A percentile compares a stretch with the other conserved stretches of the same genome.
These are phyloP conservation scores for Cricetomys ansorgei DNA, from an alignment of 2,113 vertebrate species.

Conservation along the genomic window DNA sequence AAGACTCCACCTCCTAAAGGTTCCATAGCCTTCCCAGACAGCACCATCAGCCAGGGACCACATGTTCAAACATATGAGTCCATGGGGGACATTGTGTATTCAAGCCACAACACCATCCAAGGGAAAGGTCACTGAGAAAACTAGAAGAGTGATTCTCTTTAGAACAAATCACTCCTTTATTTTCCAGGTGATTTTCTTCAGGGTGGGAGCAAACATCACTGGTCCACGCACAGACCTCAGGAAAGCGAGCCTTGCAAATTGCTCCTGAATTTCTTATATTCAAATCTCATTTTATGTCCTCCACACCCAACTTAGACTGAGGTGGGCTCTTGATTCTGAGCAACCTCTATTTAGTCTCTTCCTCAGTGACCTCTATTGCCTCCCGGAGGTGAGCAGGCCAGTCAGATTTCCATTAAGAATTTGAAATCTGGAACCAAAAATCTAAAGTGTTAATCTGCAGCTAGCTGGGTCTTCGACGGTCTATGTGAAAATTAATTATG, in stretches of 20 bases:
- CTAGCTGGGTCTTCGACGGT: not conserved
- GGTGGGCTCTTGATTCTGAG: not conserved
- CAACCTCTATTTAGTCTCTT: not conserved
- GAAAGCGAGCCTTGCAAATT: not conserved
- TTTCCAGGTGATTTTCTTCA: not conserved
- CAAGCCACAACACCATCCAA: not conserved
- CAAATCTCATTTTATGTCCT: not conserved
- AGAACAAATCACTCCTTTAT: not conserved
- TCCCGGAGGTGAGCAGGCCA: not conserved
- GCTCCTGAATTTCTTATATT: not conserved
- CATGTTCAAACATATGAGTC: too few species aligned
- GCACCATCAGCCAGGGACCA: too few species aligned
- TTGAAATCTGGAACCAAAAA: not conserved
- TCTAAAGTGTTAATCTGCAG: not conserved
- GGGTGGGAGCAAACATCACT: too few species aligned
- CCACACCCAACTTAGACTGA: not conserved
- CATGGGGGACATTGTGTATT: not conserved
- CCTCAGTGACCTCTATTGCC: not conserved
- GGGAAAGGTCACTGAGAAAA: not conserved
- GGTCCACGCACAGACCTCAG: not conserved
- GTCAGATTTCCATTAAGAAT: not conserved
- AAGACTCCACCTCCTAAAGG: not conserved
- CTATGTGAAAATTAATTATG: not conserved
- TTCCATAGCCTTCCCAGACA: not conserved
- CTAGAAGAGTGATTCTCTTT: not conserved